Conservation (phyloP, 2,113 vertebrate species). For the Burhinus oedicnemus region DNA sequence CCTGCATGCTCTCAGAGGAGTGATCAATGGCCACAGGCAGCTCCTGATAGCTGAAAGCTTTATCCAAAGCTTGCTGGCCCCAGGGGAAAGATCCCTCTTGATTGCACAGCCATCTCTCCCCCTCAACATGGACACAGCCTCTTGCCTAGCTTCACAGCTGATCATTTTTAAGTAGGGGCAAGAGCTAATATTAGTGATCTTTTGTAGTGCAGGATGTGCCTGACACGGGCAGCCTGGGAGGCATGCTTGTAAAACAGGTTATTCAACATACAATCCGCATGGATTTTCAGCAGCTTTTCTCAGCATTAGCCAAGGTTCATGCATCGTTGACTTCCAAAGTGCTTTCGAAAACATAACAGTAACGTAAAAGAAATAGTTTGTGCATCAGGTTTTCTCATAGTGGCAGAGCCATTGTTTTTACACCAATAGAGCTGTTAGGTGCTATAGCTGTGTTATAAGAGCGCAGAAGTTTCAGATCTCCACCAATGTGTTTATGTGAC, state of each 20-base stretch:
- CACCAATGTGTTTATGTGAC: not conserved
- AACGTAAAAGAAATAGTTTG: not conserved
- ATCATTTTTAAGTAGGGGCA: not conserved
- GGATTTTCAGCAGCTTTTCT: slow-evolving; percentile 15
- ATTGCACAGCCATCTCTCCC: not conserved
- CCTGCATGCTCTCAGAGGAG: not conserved
- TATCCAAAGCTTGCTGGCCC: not conserved
- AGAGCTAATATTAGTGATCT: not conserved
- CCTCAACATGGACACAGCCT: not conserved
- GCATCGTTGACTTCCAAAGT: not conserved
- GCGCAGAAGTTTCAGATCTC: not conserved
- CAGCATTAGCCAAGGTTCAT: not conserved
- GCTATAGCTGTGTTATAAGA: not conserved
- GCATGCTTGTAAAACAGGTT: not conserved
- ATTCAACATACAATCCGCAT: not conserved
- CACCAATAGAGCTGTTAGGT: not conserved
- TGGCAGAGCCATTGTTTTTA: not conserved
- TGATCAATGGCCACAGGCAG: accelerated
- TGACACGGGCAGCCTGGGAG: not conserved
- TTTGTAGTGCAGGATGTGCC: not conserved
- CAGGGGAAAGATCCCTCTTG: not conserved
- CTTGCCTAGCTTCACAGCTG: not conserved
- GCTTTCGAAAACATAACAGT: not conserved
- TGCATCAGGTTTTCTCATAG: not conserved
- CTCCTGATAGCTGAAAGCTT: not conserved